Evolutionary conservation across 2,113 vertebrate genomes (phyloP).

Genomic region (Daboia siamensis): DNA sequence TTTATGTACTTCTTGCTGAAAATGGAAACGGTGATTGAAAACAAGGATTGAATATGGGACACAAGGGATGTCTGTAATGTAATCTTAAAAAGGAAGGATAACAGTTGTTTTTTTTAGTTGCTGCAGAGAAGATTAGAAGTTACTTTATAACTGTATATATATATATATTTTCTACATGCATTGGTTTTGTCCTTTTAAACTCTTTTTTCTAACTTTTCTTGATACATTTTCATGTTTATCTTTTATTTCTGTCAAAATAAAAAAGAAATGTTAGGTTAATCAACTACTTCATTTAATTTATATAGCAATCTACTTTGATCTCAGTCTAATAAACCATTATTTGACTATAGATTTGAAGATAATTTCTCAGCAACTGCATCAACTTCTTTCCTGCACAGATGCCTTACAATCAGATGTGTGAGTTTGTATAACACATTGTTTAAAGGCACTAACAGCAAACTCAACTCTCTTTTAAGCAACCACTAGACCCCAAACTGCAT

Average conservation of each 20-base stretch:
- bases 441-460: accelerated
- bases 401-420: neutral
- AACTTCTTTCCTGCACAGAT: conserved; percentile 7
- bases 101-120: neutral
- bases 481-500: accelerated
- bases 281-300: neutral
- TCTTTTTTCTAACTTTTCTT: neutral
- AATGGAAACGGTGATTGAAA: neutral
- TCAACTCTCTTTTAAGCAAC: accelerated
- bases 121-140: neutral
- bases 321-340: neutral
- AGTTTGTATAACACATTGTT: neutral
- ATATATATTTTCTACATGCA: neutral
- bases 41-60: neutral
- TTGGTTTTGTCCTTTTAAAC: neutral
- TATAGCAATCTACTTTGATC: neutral
- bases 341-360: neutral
- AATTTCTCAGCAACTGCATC: neutral
- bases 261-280: neutral
- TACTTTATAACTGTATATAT: neutral
- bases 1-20: neutral
- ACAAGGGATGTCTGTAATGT: neutral
- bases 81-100: neutral
- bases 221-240: neutral
- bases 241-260: neutral